Conservation (phyloP, 2,113 vertebrate genomes). For the Melanerpes aurifrons region DNA sequence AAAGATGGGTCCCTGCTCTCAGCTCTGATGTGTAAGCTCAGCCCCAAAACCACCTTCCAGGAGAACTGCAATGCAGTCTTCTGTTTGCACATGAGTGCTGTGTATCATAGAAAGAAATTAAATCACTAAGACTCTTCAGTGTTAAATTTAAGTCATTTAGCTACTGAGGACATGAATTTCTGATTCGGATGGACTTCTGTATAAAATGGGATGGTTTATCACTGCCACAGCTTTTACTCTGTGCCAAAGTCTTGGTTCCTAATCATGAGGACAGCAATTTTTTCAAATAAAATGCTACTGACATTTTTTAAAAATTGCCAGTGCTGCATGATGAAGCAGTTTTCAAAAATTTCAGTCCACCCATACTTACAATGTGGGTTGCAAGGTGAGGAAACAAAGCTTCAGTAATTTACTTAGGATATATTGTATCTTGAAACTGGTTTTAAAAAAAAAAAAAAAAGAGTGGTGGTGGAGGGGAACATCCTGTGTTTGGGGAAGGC, state of each 20-base stretch:
- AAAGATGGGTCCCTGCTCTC: not conserved
- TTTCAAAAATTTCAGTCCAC: not conserved
- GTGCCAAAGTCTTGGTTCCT: not conserved
- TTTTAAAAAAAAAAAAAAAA: not conserved
- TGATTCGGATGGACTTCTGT: not conserved
- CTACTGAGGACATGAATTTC: not conserved
- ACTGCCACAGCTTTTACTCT: not conserved
- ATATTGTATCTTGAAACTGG: not conserved
- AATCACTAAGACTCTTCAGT: not conserved
- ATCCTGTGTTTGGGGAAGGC: not conserved
- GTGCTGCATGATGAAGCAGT: not conserved
- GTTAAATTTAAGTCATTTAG: not conserved
- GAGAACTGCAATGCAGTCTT: not conserved
- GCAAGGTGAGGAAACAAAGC: not conserved
- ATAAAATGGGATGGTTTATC: not conserved
- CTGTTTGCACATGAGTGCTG: accelerated
- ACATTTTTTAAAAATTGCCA: not conserved
- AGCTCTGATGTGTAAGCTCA: accelerated
- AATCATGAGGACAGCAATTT: not conserved
- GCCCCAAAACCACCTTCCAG: not conserved
- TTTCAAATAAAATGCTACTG: not conserved
- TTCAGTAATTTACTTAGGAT: not conserved
- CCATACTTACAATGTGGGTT: not conserved
- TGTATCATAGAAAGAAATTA: not conserved
- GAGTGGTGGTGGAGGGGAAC: not conserved